Conservation (phyloP, 2,113 vertebrate genomes). For the Oplegnathus fasciatus region DNA sequence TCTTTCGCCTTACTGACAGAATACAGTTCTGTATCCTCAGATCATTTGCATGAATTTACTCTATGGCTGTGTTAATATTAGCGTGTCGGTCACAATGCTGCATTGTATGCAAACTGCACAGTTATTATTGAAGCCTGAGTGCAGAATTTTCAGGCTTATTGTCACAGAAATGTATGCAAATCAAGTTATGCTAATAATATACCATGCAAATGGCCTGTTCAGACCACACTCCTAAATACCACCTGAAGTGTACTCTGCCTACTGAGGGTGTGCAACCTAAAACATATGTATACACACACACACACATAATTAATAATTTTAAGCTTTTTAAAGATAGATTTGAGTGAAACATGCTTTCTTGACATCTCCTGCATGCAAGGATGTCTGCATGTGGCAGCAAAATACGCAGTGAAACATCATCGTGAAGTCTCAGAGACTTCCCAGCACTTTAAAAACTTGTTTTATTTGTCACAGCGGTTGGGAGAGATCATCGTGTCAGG, state of each 20-base stretch:
- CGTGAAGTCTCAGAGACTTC: too few species aligned
- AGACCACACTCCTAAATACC: constrained; percentile 16
- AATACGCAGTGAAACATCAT: not conserved
- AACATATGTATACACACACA: too few species aligned
- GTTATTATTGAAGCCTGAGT: constrained; percentile 25
- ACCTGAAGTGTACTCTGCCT: constrained; percentile 1
- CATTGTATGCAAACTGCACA: constrained; percentile 18
- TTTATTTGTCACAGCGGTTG: not conserved
- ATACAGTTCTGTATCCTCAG: constrained; percentile 23
- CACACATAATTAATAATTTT: constrained; percentile 5
- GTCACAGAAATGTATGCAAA: constrained; percentile 47
- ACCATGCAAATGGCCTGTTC: constrained; percentile 25
- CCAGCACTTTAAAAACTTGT: not conserved
- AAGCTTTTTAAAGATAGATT: constrained; percentile 7
- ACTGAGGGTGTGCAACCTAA: not conserved
- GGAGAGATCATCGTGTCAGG: not conserved
- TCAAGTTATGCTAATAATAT: constrained; percentile 49
- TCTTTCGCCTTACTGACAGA: constrained; percentile 19
- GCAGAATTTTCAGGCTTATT: constrained; percentile 13
- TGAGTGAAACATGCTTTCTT: not conserved
- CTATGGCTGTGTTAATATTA: constrained; percentile 14
- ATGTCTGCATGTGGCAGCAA: not conserved
- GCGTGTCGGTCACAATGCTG: constrained; percentile 30
- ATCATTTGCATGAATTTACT: constrained; percentile 58
- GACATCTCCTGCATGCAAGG: not conserved